Conservation (phyloP, 2,797 vertebrate genomes). For the Hybognathus amarus region DNA sequence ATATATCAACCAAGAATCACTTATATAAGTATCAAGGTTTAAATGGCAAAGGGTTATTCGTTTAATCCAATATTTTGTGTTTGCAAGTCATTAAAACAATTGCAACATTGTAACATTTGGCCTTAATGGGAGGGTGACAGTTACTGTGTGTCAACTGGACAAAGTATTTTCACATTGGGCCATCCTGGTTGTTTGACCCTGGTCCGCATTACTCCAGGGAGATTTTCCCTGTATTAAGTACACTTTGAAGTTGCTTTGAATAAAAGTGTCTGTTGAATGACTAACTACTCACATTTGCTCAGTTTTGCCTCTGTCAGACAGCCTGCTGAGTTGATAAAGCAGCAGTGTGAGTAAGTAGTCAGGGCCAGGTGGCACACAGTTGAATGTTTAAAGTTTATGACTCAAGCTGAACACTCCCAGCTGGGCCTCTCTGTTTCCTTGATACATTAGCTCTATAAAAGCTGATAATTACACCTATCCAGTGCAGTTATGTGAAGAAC, state of each 20-base stretch:
- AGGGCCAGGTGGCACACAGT: constrained; percentile 40
- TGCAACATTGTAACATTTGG: neutral
- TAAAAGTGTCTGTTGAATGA: constrained; percentile 16
- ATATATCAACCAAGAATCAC: too few species aligned
- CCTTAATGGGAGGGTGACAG: neutral
- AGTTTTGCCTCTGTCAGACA: neutral
- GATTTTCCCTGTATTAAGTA: neutral
- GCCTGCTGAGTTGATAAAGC: constrained; percentile 38
- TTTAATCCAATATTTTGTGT: neutral
- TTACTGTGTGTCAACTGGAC: neutral
- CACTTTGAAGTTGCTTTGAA: neutral
- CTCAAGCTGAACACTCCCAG: constrained; percentile 38
- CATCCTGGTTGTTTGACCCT: neutral
- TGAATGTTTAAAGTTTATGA: constrained; percentile 45
- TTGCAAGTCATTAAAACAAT: neutral
- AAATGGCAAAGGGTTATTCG: neutral
- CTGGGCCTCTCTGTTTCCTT: neutral
- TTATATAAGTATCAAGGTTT: neutral
- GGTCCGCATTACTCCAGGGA: neutral
- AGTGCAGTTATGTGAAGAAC: constrained; percentile 9
- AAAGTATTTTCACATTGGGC: neutral
- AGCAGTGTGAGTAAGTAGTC: constrained; percentile 24
- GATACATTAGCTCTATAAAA: constrained; percentile 40
- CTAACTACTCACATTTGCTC: constrained; percentile 4
- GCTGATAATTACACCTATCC: constrained; percentile 37